These are phyloP conservation scores for Columba janthina DNA, from an alignment of 2,113 vertebrate species.

Conservation along the genomic window DNA sequence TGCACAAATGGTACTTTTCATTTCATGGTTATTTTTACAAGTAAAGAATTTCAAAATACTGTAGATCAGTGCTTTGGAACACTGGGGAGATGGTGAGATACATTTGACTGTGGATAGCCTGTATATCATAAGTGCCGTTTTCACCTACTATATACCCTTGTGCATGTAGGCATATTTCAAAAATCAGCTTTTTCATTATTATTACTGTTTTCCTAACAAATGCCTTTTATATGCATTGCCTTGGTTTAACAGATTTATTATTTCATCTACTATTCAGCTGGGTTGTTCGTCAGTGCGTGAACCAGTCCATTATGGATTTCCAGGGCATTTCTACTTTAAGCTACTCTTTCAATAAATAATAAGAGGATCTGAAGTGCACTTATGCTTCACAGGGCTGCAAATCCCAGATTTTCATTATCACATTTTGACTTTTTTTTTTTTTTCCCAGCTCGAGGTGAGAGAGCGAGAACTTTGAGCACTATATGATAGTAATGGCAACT, in stretches of 20 bases:
- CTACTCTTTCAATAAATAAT: conserved; percentile 43
- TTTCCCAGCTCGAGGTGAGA: background rate
- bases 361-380: conserved; percentile 25
- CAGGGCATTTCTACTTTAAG: conserved; percentile 26
- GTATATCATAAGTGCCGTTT: background rate
- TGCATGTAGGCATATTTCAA: background rate
- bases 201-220: background rate
- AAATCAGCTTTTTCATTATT: background rate
- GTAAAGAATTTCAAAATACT: background rate
- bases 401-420: conserved; percentile 17
- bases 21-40: fast-evolving
- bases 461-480: conserved; percentile 14
- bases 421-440: conserved; percentile 40
- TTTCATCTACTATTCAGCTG: background rate
- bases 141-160: background rate
- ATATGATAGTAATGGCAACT: background rate
- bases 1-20: background rate
- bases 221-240: background rate
- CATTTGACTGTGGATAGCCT: background rate
- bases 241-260: conserved; percentile 7
- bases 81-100: background rate
- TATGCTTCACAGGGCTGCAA: conserved; percentile 13
- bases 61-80: background rate
- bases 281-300: background rate
- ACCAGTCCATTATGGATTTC: conserved; percentile 20